A percentile compares a stretch with the other conserved stretches of the same genome.
These are phyloP conservation scores for Sycophila texana DNA, from an alignment of 2,888 invertebrate genomes.

Conservation along the genomic window DNA sequence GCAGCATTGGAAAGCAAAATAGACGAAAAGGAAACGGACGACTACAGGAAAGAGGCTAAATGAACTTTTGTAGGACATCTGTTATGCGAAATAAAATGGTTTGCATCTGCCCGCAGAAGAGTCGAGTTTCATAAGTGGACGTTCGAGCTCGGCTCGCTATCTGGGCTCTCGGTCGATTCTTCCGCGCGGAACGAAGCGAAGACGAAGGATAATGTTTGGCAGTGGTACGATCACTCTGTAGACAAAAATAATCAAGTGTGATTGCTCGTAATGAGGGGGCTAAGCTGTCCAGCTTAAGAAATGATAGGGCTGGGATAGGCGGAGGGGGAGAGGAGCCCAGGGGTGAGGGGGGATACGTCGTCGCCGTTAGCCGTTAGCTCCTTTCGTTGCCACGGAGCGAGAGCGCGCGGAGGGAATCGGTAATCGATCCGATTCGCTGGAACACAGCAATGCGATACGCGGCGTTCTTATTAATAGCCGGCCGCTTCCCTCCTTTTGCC, in stretches of 20 bases:
- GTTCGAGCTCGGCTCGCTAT: neutral
- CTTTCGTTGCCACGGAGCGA: conserved; percentile 9
- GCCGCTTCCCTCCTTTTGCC: conserved; percentile 55
- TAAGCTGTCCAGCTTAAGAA: conserved; percentile 75
- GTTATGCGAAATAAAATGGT: too few species aligned
- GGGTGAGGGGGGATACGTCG: neutral
- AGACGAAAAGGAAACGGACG: too few species aligned
- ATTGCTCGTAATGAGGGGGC: conserved; percentile 71
- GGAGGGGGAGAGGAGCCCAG: conserved; percentile 35
- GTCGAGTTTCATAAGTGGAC: neutral
- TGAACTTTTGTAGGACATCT: too few species aligned
- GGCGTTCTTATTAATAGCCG: conserved; percentile 72
- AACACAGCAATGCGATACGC: conserved; percentile 67
- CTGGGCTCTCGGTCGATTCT: neutral
- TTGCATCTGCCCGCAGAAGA: too few species aligned
- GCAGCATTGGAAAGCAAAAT: too few species aligned
- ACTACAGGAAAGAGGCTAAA: too few species aligned
- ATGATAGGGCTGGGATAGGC: conserved; percentile 66
- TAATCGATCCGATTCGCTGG: conserved; percentile 71
- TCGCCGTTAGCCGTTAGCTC: conserved; percentile 16
- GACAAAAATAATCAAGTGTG: conserved; percentile 74
- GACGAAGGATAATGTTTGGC: conserved; percentile 58
- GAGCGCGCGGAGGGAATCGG: conserved; percentile 56
- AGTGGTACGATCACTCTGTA: conserved; percentile 55
- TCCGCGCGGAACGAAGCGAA: neutral